Base-by-base conservation (phyloP, 2,113 vertebrate species). In the Solea senegalensis region DNA sequence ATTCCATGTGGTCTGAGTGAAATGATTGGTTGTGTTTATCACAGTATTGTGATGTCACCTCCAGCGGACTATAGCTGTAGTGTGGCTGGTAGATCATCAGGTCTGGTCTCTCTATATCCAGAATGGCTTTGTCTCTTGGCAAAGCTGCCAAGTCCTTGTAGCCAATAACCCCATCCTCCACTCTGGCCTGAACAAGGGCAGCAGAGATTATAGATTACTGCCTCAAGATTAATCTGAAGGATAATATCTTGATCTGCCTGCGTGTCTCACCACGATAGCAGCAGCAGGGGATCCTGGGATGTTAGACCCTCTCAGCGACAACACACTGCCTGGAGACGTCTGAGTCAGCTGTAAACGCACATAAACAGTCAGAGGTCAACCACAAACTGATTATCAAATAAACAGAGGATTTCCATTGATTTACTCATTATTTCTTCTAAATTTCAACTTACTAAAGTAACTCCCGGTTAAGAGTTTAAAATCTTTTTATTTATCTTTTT, bases 91-190 rank as follows among this genome's bases (percentile, higher is more conserved):
- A 99, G 87, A 96, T 97, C 97, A 99, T 99, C 84, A 98, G 89
- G 82, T 99, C 97, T 0, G 97, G 97, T 3, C 97, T 90, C 58
- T 99, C 97, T 0, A 99, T 97, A 80, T 99, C 96, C 93, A 98
- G 92, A 84, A 99, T 99, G 4, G 97, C 97, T 81, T 98, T 99
- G 90, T 98, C 97, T 89, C 94, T 95, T 0, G 97, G 97, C 62
- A 98, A 93, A 65, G 97, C 97, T 0, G 97, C 97, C 90, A 99
- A 73, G 86, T 99, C 97, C 86, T 97, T 98, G 82, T 98, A 98
- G 1, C 95, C 95, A 60, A 98, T 91, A 0, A 97, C 94, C 63
- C 95, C 93, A 5, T 96, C 95, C 69, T 97, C 96, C 95, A 98
- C 93, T 46, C 94, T 91, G 63, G 94, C 95, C 97, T 98, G 89